Evolutionary conservation across 1,140 invertebrate genomes (phyloP), one percentile per base, ranked within the genome.

Genomic region (Cydia fagiglandana): DNA sequence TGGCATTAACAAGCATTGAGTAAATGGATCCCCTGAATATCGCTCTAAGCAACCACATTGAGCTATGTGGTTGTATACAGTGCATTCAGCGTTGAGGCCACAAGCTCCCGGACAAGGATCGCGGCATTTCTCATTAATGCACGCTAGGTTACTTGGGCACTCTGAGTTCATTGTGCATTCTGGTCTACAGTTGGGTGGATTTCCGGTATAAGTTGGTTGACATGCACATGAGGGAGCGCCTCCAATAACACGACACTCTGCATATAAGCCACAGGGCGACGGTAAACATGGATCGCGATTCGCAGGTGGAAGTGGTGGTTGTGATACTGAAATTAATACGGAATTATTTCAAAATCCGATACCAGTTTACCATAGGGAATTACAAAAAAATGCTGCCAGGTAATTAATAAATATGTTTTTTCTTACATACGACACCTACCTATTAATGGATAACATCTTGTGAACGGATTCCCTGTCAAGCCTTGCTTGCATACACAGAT

Each of bases 161-260:
- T 97, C 96, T 0, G 96, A 94, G 88, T 96, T 96, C n/a, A 96
- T 95, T 24, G 94, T 94, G 89, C 96, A 97, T 90, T 97, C 96
- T 13, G 96, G 96, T 80, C 95, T 93, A 82, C 96, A 96, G 82
- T 95, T 95, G 12, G 96, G 96, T 79, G 96, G 95, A 77, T 89
- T 94, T 73, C 96, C 96, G 12, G 95, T 90, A 81, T 96, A 96
- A 50, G 91, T 94, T 5, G 93, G 79, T 77, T 94, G 86, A 84
- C 96, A 97, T 50, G 95, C 94, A 83, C 96, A 97, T 0, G 95
- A 95, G 1, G 95, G 94, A 64, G 94, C 91, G 53, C 94, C 94
- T 38, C 95, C 94, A 66, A 95, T 91, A 78, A 95, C 91, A 73
- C 94, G 93, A 86, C 97, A 97, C 85, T 96, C 93, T n/a, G 95